Evolutionary conservation across 2,888 invertebrate species (phyloP).

Genomic region (Beris morrisii): DNA sequence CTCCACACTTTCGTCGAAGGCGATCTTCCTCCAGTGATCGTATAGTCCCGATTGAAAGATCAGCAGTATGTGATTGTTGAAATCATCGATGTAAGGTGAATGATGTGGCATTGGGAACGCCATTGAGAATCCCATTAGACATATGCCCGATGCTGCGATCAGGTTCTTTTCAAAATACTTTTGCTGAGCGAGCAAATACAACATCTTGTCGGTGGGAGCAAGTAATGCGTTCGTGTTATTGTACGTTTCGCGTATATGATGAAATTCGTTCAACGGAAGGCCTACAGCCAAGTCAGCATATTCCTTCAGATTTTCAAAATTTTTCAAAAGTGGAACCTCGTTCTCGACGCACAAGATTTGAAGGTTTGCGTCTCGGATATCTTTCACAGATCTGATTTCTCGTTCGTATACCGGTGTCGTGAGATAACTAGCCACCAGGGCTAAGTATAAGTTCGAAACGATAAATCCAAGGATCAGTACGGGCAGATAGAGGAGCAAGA

Average conservation of each 20-base stretch:
- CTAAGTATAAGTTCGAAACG: not conserved
- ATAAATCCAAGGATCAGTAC: conserved; percentile 10
- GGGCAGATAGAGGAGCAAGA: not conserved
- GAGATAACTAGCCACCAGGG: conserved; percentile 10
- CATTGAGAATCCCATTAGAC: not conserved
- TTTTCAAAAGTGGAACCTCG: not conserved
- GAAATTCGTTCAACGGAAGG: not conserved
- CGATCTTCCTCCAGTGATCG: not conserved
- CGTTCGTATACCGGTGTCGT: conserved; percentile 8
- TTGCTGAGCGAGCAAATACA: not conserved
- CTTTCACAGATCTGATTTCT: not conserved
- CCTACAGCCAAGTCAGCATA: not conserved
- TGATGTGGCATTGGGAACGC: not conserved
- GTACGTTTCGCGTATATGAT: not conserved
- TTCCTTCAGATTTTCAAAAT: not conserved
- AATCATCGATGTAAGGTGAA: conserved; percentile 4
- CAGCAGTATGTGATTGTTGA: not conserved
- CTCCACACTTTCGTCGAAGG: too few species aligned
- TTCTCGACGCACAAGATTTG: not conserved
- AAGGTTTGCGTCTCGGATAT: conserved; percentile 3
- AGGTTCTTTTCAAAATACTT: not conserved
- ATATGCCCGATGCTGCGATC: conserved; percentile 4
- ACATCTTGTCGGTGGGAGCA: not conserved
- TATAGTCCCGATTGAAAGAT: not conserved
- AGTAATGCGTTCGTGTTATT: conserved; percentile 11